Base-by-base conservation (phyloP, 2,113 vertebrate genomes). In the Hystrix brachyura region DNA sequence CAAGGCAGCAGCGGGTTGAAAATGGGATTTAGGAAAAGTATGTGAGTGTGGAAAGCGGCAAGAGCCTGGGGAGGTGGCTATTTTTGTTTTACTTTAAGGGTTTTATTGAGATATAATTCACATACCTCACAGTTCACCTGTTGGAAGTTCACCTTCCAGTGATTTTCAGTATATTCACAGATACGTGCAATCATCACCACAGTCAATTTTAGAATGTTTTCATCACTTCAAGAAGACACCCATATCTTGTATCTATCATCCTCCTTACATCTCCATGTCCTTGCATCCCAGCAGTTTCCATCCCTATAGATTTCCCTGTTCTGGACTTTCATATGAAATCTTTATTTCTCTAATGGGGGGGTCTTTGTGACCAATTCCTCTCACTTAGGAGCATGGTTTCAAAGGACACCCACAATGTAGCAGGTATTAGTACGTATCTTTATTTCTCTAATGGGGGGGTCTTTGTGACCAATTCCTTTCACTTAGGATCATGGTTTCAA, bases 131-230 rank as follows among this genome's bases (percentile, higher is more conserved):
- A 10, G 19, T 67, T 46, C 17, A 86, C 60, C 38, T 48, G 32
- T 3, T 51, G 38, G 78, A 64, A 72, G 8, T 13, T 10, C 17
- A n/a, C 55, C 25, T 5, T 48, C 19, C 65, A 18, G 0, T 21
- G 38, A 19, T 12, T 34, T 71, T 79, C 38, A 65, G 3, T 38
- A 43, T 27, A 67, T 59, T 65, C 48, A 53, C 11, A 60, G 81
- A 29, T 21, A 46, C 0, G 1, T 17, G 29, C 19, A 6, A 0
- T 8, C 1, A 62, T 38, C 5, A 23, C 12, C 71, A 57, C 7
- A 4, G 69, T 8, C 67, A 14, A 59, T 85, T 64, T n/a, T 21
- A 80, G 48, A 86, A 48, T 23, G 55, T 46, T 64, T 46, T 94
- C 34, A 38, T 76, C 43, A 34, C 48, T 48, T 79, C 34, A 86